Evolutionary conservation across 2,888 invertebrate genomes (phyloP), one percentile per base, ranked within the genome.

Genomic region (Clanis bilineata): DNA sequence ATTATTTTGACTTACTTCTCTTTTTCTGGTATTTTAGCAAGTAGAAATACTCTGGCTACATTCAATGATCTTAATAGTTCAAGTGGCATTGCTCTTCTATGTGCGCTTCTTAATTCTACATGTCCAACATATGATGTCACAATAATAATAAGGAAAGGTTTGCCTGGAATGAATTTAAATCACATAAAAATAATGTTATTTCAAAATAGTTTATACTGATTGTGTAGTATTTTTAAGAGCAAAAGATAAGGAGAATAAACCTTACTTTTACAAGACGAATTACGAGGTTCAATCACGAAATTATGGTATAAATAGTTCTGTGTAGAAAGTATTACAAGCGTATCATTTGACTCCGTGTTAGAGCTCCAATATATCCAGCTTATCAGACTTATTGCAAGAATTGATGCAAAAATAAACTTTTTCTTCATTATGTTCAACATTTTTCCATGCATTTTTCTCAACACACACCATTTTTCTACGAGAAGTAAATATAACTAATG

Each of bases 81-180:
- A 38, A 80, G 77, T 0, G 95, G 85, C 80, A 96, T 95, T 0
- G 95, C 94, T 70, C 93, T 89, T 56, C 97, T 93, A 73, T 96
- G 94, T 0, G 95, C 94, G 75, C 95, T 94, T 64, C 97, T 92
- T 38, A 94, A 80, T 69, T 95, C 94, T 32, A 95, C 93, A 81
- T 97, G 95, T 0, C 95, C 95, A 18, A 95, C 95, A 83, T 96
- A 96, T 0, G 96, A 97, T 12, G 96, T 96, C 23, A 97, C 94
- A 60, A 97, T 90, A 58, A 95, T 90, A 23, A 93, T 60, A 41
- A 88, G 60, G 36, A 82, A 79, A 41, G 75, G 70, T 3, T 69
- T 66, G 56, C 63, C 89, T 90, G 80, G 41, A 83, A 83, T 59
- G 6, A 60, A 45, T 60, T 54, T 23, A 45, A 39, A 41, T 2